These are phyloP conservation scores for Styela plicata DNA, from an alignment of 23 tunicate genomes.

Conservation along the genomic window DNA sequence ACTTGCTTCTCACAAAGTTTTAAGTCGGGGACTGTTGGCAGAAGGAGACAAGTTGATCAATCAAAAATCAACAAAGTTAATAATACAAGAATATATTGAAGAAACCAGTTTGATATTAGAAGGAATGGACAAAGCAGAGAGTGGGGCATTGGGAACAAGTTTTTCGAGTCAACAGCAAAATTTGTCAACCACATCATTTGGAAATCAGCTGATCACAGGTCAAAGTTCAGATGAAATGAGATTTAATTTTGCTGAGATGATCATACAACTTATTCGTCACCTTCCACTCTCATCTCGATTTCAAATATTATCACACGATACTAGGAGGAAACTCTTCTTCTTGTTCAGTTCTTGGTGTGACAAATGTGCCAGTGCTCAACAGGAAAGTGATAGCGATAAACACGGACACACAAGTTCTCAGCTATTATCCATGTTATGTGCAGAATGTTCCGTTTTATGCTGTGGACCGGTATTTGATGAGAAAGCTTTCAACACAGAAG, in stretches of 20 bases:
- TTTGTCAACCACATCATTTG: not conserved
- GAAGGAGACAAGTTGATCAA: slow-evolving; percentile 1
- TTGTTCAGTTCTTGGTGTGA: slow-evolving; percentile 76
- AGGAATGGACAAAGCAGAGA: slow-evolving; percentile 13
- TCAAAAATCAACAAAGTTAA: not conserved
- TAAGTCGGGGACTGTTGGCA: slow-evolving; percentile 6
- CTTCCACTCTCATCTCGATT: slow-evolving; percentile 29
- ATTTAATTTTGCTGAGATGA: slow-evolving; percentile 20
- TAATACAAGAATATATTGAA: slow-evolving; percentile 20
- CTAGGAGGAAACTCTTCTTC: slow-evolving; percentile 49
- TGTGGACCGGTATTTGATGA: slow-evolving; percentile 72
- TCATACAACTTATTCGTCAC: slow-evolving; percentile 42
- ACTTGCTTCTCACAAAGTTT: slow-evolving; percentile 54
- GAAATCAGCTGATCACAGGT: not conserved
- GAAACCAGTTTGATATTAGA: slow-evolving; percentile 10
- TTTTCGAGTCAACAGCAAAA: slow-evolving; percentile 10
- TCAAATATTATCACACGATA: slow-evolving; percentile 34
- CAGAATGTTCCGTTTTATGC: slow-evolving; percentile 76
- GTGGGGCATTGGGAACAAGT: slow-evolving; percentile 12
- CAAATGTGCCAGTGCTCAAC: slow-evolving; percentile 30
- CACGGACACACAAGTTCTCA: not conserved
- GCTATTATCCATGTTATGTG: slow-evolving; percentile 48
- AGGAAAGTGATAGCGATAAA: not conserved
- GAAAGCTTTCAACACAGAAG: slow-evolving; percentile 3
- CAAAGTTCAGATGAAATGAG: slow-evolving; percentile 13